A percentile compares a stretch with the other conserved stretches of the same genome.
These are phyloP conservation scores for Paelopatides confundens DNA, from an alignment of 53 echinoderm and acorn worm genomes.

Conservation along the genomic window DNA sequence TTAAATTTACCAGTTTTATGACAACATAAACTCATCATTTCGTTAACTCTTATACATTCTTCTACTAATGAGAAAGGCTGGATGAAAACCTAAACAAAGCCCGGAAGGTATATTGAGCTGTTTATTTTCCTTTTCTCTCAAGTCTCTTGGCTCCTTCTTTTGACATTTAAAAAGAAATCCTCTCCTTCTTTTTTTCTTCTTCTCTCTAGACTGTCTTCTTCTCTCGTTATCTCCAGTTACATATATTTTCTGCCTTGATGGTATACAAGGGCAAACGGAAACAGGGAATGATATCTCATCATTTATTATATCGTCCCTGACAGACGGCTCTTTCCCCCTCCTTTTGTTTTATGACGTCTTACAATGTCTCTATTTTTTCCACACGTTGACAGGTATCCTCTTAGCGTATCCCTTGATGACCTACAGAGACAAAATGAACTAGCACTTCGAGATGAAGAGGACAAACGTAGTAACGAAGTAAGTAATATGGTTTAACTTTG, in stretches of 20 bases:
- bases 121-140: background rate
- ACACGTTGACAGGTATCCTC: conserved; percentile 22
- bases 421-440: conserved; percentile 38
- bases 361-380: background rate
- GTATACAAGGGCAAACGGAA: background rate
- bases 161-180: too few relatives aligned
- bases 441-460: conserved; percentile 38
- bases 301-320: background rate
- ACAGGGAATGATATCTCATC: background rate
- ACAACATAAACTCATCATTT: background rate
- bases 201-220: too few relatives aligned
- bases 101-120: background rate
- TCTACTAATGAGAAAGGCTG: background rate
- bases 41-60: background rate
- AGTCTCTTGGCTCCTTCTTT: background rate
- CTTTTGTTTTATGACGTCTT: background rate
- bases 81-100: background rate
- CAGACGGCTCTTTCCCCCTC: background rate
- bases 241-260: background rate
- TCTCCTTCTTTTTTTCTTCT: too few relatives aligned
- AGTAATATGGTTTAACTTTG: background rate
- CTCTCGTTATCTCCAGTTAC: background rate
- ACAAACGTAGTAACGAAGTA: conserved; percentile 28
- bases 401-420: conserved; percentile 43
- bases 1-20: background rate